A percentile compares a stretch with the other conserved stretches of the same genome.
Evolutionary conservation across 2,113 vertebrate species (phyloP).

Genomic region (Taurulus bubalis): DNA sequence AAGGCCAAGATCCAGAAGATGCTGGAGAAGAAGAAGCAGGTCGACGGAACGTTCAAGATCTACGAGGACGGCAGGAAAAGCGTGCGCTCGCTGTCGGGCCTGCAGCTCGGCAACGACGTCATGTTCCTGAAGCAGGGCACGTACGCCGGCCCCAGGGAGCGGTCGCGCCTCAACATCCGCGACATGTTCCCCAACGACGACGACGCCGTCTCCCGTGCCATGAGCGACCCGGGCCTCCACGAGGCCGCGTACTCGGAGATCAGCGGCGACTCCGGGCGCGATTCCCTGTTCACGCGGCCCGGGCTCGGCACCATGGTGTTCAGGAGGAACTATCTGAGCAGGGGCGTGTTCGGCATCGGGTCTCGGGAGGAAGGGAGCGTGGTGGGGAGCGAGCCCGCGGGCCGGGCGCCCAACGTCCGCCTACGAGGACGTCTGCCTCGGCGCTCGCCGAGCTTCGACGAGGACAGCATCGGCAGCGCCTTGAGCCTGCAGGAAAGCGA

Average conservation of each 20-base stretch:
- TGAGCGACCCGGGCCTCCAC: slow-evolving; percentile 90
- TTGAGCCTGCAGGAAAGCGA: slow-evolving; percentile 90
- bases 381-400: slow-evolving; percentile 69
- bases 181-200: slow-evolving; percentile 91
- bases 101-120: slow-evolving; percentile 93
- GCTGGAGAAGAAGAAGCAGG: slow-evolving; percentile 92
- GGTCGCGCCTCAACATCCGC: slow-evolving; percentile 88
- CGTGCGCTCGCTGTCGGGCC: slow-evolving; percentile 91
- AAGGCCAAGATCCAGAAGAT: slow-evolving; percentile 96
- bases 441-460: slow-evolving; percentile 89
- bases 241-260: slow-evolving; percentile 90
- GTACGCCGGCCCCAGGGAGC: slow-evolving; percentile 87
- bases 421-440: slow-evolving; percentile 86
- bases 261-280: slow-evolving; percentile 95
- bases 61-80: slow-evolving; percentile 96
- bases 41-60: slow-evolving; percentile 93
- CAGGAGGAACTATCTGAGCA: slow-evolving; percentile 92
- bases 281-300: slow-evolving; percentile 94
- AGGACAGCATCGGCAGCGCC: slow-evolving; percentile 91
- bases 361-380: slow-evolving; percentile 81
- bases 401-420: slow-evolving; percentile 71
- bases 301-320: slow-evolving; percentile 99
- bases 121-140: slow-evolving; percentile 96
- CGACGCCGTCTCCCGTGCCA: slow-evolving; percentile 90
- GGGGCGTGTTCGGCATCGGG: slow-evolving; percentile 88